Base-by-base conservation (phyloP, 2,113 vertebrate species). In the Pomatostomus ruficeps region DNA sequence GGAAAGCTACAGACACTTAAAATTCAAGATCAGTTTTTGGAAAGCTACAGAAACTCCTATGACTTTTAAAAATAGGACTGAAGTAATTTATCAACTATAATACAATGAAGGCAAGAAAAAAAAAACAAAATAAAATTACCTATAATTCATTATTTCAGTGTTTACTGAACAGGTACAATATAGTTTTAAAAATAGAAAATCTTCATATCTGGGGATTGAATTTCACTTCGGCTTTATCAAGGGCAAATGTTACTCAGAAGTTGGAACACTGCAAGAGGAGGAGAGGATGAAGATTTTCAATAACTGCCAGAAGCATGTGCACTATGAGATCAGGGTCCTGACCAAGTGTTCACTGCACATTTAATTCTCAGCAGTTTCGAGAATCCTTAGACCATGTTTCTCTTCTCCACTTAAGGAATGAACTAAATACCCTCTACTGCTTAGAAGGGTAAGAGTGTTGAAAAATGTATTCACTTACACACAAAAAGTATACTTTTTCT, bases 281-380 rank as follows among this genome's bases (percentile, higher is more conserved):
- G 31, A 77, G 9, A 91, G 38, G 14, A 78, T 59, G 80, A 89
- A 91, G 49, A 70, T 73, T 88, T 89, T 61, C 5, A 1, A 45
- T 79, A 95, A 65, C 58, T 90, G 82, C 85, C 74, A 79, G 78
- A 65, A 91, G 66, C 67, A 76, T 48, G 22, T 82, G 31, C 36
- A 40, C n/a, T 25, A 72, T 28, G 49, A 74, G 13, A 78, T 75
- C 49, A 76, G 54, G 57, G 52, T 77, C 61, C 48, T 85, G 48
- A 87, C 8, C 46, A 80, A 75, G 17, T 11, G 23, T n/a, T 68
- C 45, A 7, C 18, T 61, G 13, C 28, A 29, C 48, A 42, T 54
- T 73, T 40, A 86, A n/a, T 49, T 54, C 74, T 71, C 70, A 48
- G 24, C 11, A 52, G 48, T 65, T 95, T 70, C 88, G 14, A 80